A percentile compares a stretch with the other conserved stretches of the same genome.
phyloP scores from a whole-genome alignment of 2,113 vertebrate genomes.

The Halcyon malimbica region DNA sequence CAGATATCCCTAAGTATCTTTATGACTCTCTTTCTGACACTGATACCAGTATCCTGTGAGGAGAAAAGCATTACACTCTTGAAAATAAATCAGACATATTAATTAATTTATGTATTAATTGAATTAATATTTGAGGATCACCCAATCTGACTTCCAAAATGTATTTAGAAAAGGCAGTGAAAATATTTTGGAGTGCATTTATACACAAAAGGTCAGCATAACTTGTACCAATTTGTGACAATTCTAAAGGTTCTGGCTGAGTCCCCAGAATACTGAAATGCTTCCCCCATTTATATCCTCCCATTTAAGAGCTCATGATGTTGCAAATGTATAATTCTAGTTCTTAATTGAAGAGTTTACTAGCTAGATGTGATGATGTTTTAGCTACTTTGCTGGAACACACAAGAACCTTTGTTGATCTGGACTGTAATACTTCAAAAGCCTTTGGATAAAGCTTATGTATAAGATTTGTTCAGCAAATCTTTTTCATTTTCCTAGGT shows the following conservation, averaged over 20 bases:
- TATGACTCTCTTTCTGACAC: constrained; percentile 97
- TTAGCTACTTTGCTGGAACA: background rate
- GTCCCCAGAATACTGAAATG: background rate
- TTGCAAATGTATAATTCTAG: background rate
- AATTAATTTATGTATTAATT: background rate
- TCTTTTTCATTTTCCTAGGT: background rate
- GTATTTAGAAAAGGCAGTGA: background rate
- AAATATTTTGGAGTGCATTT: background rate
- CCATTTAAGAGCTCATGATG: background rate
- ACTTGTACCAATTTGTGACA: background rate
- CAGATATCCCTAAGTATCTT: constrained; percentile 98
- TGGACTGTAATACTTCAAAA: background rate
- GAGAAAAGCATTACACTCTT: constrained; percentile 13
- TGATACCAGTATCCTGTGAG: constrained; percentile 95
- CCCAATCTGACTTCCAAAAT: background rate
- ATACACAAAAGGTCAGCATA: background rate
- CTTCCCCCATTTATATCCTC: background rate
- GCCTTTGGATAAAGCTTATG: background rate
- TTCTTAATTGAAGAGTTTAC: background rate
- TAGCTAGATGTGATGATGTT: background rate
- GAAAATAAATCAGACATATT: background rate
- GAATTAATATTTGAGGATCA: background rate
- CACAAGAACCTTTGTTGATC: background rate
- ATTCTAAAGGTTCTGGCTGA: background rate
- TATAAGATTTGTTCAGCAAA: background rate